phyloP scores from a whole-genome alignment of 2,888 invertebrate species.

The Zaprionus bogoriensis region DNA sequence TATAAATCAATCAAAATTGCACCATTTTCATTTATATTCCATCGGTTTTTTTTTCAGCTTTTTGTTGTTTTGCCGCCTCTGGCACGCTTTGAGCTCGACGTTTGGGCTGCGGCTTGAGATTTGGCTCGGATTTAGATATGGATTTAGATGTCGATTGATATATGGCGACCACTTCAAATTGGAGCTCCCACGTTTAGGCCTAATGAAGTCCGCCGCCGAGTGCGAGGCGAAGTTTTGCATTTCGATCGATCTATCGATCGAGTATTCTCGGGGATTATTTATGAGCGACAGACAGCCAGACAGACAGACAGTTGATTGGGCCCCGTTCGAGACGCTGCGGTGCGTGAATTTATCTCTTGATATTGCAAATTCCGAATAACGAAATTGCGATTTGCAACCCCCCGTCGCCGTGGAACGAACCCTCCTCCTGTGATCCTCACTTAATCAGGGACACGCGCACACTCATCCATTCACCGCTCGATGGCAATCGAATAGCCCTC shows the following conservation, averaged over 20 bases:
- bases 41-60: constrained; percentile 40
- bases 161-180: constrained; percentile 48
- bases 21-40: constrained; percentile 71
- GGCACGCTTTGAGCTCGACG: constrained; percentile 45
- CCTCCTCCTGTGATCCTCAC: constrained; percentile 33
- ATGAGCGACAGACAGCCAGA: too few species aligned
- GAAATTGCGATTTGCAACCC: constrained; percentile 41
- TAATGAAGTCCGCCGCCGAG: constrained; percentile 29
- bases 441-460: constrained; percentile 51
- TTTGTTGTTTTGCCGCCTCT: constrained; percentile 64
- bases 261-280: constrained; percentile 17
- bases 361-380: background rate
- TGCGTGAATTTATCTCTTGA: constrained; percentile 66
- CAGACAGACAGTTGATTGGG: constrained; percentile 69
- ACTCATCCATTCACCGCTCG: constrained; percentile 22
- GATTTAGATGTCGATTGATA: constrained; percentile 47
- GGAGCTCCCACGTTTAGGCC: constrained; percentile 69
- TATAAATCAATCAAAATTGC: constrained; percentile 82
- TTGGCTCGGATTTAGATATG: background rate
- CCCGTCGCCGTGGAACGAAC: constrained; percentile 36
- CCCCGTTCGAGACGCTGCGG: constrained; percentile 51
- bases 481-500: constrained; percentile 63
- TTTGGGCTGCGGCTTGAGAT: constrained; percentile 16
- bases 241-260: constrained; percentile 16
- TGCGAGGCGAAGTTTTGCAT: background rate